phyloP scores from a whole-genome alignment of 2,797 vertebrate genomes.

The Cossypha dichroa region DNA sequence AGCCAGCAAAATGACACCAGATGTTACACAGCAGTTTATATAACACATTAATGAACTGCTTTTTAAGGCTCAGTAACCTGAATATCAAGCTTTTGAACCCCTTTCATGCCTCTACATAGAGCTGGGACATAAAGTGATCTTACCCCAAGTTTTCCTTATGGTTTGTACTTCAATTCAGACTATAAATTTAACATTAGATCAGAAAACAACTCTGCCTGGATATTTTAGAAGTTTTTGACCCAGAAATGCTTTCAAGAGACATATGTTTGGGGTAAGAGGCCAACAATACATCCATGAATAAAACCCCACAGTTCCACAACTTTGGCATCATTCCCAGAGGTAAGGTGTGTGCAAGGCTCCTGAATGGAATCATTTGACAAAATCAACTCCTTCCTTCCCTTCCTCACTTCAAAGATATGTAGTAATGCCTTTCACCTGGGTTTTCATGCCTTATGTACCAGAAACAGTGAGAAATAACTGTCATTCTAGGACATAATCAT shows the following conservation, averaged over 20 bases:
- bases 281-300: neutral
- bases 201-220: neutral
- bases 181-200: neutral
- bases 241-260: neutral
- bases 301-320: accelerated
- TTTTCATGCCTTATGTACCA: neutral
- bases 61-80: neutral
- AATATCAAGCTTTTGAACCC: neutral
- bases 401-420: neutral
- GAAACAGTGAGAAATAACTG: neutral
- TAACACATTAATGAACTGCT: neutral
- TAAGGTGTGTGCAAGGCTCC: neutral
- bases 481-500: neutral
- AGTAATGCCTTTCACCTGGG: neutral
- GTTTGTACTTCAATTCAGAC: neutral
- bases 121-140: neutral
- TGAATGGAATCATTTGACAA: neutral
- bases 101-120: neutral
- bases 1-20: neutral
- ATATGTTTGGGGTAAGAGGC: neutral
- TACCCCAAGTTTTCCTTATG: neutral
- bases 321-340: neutral
- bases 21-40: neutral
- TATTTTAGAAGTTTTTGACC: neutral
- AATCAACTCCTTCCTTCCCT: neutral